These are phyloP conservation scores for Sphinx pinastri DNA, from an alignment of 2,888 invertebrate genomes.

Conservation along the genomic window DNA sequence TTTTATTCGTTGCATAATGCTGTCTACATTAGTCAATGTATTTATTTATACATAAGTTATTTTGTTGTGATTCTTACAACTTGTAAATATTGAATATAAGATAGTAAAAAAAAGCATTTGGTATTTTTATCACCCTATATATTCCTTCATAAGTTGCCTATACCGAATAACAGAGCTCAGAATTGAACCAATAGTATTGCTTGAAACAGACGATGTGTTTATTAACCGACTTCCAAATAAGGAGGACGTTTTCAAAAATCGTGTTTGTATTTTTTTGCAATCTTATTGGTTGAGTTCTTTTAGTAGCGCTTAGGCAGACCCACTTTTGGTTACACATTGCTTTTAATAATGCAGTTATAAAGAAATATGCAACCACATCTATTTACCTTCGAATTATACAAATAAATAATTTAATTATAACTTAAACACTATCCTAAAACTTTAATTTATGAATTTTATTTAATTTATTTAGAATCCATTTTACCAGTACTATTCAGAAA, in stretches of 20 bases:
- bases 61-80: slow-evolving; percentile 73
- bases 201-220: too few relatives aligned
- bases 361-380: not conserved
- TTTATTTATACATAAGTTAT: slow-evolving; percentile 72
- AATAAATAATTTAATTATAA: not conserved
- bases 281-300: too few relatives aligned
- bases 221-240: too few relatives aligned
- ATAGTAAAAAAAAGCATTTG: slow-evolving; percentile 47
- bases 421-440: not conserved
- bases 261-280: too few relatives aligned
- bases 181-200: too few relatives aligned
- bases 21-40: slow-evolving; percentile 44
- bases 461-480: too few relatives aligned
- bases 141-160: slow-evolving; percentile 4
- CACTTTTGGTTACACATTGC: not conserved
- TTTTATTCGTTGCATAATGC: slow-evolving; percentile 29
- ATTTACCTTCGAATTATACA: not conserved
- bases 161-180: too few relatives aligned
- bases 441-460: too few relatives aligned
- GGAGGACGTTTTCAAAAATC: too few relatives aligned
- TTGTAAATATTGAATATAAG: slow-evolving; percentile 67
- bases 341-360: not conserved
- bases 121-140: slow-evolving; percentile 38
- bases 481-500: too few relatives aligned
- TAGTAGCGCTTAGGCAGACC: too few relatives aligned